phyloP scores from a whole-genome alignment of 2,113 vertebrate genomes.

The Phalacrocorax pelagicus region DNA sequence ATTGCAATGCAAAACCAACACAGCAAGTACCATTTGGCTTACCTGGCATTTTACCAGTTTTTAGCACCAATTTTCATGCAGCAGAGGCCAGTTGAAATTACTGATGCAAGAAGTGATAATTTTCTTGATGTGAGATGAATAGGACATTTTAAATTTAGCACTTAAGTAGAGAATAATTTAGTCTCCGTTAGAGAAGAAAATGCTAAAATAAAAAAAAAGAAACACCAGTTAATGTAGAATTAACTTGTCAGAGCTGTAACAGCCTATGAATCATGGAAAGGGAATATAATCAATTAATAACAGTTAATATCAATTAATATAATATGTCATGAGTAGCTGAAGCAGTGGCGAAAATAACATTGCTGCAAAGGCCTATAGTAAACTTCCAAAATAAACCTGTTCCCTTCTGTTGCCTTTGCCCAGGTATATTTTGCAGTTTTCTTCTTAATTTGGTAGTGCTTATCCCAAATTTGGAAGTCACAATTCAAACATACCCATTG shows the following conservation, averaged over 20 bases:
- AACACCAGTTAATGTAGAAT: background rate
- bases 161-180: background rate
- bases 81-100: background rate
- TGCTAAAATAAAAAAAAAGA: background rate
- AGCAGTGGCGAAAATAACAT: background rate
- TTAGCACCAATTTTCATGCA: background rate
- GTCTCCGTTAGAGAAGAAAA: background rate
- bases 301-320: background rate
- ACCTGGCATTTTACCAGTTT: background rate
- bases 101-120: conserved; percentile 17
- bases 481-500: background rate
- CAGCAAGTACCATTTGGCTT: background rate
- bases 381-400: background rate
- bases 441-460: background rate
- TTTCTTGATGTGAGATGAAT: conserved; percentile 22
- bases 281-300: background rate
- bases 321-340: background rate
- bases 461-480: background rate
- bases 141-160: background rate
- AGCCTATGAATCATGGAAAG: background rate
- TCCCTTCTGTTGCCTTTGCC: background rate
- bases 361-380: background rate
- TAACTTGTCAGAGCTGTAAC: background rate
- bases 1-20: background rate
- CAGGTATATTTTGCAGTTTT: background rate